Evolutionary conservation across 2,888 invertebrate genomes (phyloP), one percentile per base, ranked within the genome.

Genomic region (Mamestra brassicae): DNA sequence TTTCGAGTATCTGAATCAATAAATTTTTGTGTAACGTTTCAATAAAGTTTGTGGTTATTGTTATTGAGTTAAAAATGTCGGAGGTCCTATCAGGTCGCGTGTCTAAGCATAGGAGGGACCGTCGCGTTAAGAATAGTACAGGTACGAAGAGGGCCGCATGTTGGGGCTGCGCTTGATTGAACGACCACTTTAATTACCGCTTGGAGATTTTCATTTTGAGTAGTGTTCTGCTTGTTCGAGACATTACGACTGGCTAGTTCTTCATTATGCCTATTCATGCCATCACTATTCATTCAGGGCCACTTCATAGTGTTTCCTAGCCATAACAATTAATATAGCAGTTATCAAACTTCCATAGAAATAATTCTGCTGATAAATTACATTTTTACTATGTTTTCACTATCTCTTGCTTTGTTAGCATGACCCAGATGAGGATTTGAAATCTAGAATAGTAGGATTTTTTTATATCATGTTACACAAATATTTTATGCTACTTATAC

Each of bases 41-140:
- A 84, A 76, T 83, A 83, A 74, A 77, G 69, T 85, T 81, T 81
- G 83, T 86, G 88, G 77, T 87, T 85, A 84, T 84, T 82, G 65
- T 84, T 86, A 77, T 81, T 81, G 74, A 85, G 74, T 83, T 81
- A 79, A 92, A 89, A 90, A 96, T 96, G 96, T 95, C 96, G 80
- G 94, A 94, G 83, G 91, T 95, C 84, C 90, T 95, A 83, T 91
- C 93, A 84, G 95, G 96, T 85, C 94, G 96, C 76, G 95, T 96
- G 81, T 91, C 92, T 85, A 96, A 96, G 88, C 93, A 90, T 89
- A 93, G 92, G 88, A 93, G 93, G 91, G 91, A 91, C 84, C 93
- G 92, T 78, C 93, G 93, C 82, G 90, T 91, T 88, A 95, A 94
- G 91, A 93, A 89, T 85, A 93, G 93, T 87, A 92, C 95, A 96